Evolutionary conservation across 2,888 invertebrate species (phyloP).

Genomic region (Deilephila elpenor): DNA sequence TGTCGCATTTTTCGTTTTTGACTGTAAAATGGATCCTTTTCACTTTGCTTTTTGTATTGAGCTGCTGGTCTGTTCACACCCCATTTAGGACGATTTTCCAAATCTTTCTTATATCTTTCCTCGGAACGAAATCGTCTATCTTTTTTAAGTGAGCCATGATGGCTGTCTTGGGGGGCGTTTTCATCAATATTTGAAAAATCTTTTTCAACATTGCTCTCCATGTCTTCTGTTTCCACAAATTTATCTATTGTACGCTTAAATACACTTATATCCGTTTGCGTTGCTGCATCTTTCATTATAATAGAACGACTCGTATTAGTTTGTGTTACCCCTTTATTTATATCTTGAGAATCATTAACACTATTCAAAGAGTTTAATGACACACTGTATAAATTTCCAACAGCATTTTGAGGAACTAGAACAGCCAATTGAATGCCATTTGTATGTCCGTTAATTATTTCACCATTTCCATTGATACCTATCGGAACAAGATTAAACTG

Average conservation of each 20-base stretch:
- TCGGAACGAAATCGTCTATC: constrained; percentile 82
- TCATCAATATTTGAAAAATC: constrained; percentile 81
- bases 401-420: constrained; percentile 81
- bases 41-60: constrained; percentile 94
- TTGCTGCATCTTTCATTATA: constrained; percentile 85
- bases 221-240: constrained; percentile 67
- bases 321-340: constrained; percentile 72
- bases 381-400: constrained; percentile 73
- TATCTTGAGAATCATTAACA: constrained; percentile 63
- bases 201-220: constrained; percentile 77
- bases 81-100: constrained; percentile 90
- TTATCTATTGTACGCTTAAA: constrained; percentile 61
- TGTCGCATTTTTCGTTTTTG: constrained; percentile 88
- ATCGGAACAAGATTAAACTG: constrained; percentile 79
- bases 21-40: constrained; percentile 93
- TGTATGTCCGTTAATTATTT: constrained; percentile 69
- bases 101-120: constrained; percentile 82
- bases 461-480: constrained; percentile 69
- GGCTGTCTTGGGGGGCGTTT: constrained; percentile 78
- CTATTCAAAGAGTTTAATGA: constrained; percentile 78
- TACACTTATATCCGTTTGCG: constrained; percentile 86
- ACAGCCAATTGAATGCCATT: constrained; percentile 86
- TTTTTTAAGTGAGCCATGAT: constrained; percentile 80
- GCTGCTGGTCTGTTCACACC: constrained; percentile 91
- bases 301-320: constrained; percentile 75